Conservation (phyloP, 2,888 invertebrate species). For the Troglohyphantes excavatus region DNA sequence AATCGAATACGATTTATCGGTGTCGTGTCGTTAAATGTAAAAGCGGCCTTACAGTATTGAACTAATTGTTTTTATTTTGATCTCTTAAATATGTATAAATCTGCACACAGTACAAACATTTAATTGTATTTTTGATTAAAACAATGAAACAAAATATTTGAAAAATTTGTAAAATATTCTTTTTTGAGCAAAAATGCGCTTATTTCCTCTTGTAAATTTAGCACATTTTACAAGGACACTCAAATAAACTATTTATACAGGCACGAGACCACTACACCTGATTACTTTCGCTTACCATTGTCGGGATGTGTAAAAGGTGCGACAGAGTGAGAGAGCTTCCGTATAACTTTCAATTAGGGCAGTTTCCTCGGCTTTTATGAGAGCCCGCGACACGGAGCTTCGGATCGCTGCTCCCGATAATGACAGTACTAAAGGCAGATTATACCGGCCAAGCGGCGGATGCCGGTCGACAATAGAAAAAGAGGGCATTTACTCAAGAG, state of each 20-base stretch:
- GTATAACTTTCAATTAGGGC: conserved; percentile 29
- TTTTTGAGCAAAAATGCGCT: no score
- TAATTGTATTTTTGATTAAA: no score
- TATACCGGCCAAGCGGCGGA: not conserved
- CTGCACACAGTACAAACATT: no score
- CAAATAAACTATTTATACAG: not conserved
- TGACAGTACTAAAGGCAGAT: conserved; percentile 24
- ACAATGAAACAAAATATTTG: no score
- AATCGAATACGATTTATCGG: no score
- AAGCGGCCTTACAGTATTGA: no score
- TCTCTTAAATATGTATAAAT: no score
- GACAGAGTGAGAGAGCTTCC: not conserved
- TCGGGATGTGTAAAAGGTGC: not conserved
- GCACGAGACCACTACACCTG: not conserved
- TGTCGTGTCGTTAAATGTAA: no score
- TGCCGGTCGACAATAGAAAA: conserved; percentile 1
- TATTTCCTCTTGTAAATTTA: no score
- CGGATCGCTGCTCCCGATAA: conserved; percentile 41
- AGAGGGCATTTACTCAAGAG: not conserved
- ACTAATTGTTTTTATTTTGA: no score
- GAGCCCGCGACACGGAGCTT: conserved; percentile 3
- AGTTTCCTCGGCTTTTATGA: not conserved
- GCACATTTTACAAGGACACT: no score
- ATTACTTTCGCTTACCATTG: not conserved
- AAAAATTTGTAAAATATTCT: no score